Evolutionary conservation across 2,113 vertebrate species (phyloP), one percentile per base, ranked within the genome.

Genomic region (Fukomys damarensis): DNA sequence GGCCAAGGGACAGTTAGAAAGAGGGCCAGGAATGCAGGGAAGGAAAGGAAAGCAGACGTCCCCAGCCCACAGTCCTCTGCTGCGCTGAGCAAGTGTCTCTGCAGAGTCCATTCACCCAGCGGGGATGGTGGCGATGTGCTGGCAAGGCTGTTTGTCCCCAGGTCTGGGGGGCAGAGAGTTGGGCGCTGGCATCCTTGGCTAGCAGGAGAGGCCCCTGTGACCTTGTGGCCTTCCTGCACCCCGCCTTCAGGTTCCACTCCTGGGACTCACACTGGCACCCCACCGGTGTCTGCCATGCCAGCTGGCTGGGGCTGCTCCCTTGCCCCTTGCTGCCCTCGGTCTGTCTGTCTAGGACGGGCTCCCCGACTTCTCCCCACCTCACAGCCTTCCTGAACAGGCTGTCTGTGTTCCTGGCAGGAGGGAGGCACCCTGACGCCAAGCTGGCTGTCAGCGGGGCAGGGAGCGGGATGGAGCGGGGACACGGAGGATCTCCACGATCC

Each of bases 381-480:
- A 0, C 92, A 93, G 96, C 95, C 87, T 85, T 96, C 90, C 95
- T 94, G 95, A 98, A 98, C 97, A 97, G 96, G 95, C 94, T n/a
- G 97, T 90, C 97, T 96, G 96, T 98, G 96, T 97, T 92, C 72
- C 30, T n/a, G n/a, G n/a, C n/a, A n/a, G 95, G 96, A 89, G 86
- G 95, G 95, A 96, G 86, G 86, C 94, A 80, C 91, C 49, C 65
- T 89, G 94, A 86, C 79, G 94, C 93, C 97, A 95, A 92, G 92
- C 52, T 94, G 83, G 97, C 95, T 1, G 80, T 74, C 92, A 94
- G 65, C 61, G 41, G 93, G 96, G 92, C 93, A 94, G 97, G 91
- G 81, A 7, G 68, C 35, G 76, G 95, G 93, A 66, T 20, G 16
- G 56, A 19, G 41, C 86, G 17, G 20, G 79, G 95, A 89, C 74